A percentile compares a stretch with the other conserved stretches of the same genome.
These are phyloP conservation scores for Pachyrhynchus sulphureomaculatus DNA, from an alignment of 1,140 invertebrate genomes.

Conservation along the genomic window DNA sequence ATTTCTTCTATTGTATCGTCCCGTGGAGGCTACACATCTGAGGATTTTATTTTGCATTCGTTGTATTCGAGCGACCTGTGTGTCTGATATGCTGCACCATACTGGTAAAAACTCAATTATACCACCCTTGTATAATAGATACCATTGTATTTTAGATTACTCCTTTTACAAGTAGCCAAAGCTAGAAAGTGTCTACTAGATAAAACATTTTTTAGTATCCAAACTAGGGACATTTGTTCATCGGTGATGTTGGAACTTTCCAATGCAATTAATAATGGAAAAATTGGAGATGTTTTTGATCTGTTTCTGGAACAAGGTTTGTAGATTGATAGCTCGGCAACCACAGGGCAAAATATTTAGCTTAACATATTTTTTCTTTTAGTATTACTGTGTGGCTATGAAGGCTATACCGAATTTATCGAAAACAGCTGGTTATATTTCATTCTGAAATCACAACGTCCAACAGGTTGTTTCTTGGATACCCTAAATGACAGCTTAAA, in stretches of 20 bases:
- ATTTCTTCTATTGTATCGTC: too few relatives aligned
- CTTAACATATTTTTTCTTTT: conserved; percentile 20
- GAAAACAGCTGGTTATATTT: conserved; percentile 31
- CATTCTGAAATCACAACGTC: conserved; percentile 37
- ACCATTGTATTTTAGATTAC: conserved; percentile 32
- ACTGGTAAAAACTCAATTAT: too few relatives aligned
- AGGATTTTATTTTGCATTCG: too few relatives aligned
- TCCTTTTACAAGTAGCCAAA: conserved; percentile 35
- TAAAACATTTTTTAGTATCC: conserved; percentile 7
- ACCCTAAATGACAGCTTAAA: conserved; percentile 13
- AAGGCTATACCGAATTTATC: conserved; percentile 41
- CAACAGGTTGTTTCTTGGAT: conserved; percentile 38
- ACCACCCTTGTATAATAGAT: too few relatives aligned
- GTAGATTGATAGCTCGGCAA: background rate
- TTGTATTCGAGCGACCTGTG: too few relatives aligned
- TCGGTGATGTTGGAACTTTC: conserved; percentile 32
- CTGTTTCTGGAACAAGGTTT: conserved; percentile 43
- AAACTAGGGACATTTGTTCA: conserved; percentile 28
- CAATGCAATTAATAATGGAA: conserved; percentile 11
- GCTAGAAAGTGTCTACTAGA: conserved; percentile 31
- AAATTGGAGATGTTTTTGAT: conserved; percentile 35
- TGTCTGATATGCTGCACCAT: too few relatives aligned
- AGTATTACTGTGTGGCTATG: conserved; percentile 42
- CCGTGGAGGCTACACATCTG: too few relatives aligned
- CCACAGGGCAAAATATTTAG: background rate